These are phyloP conservation scores for Lasiurus cinereus DNA, from an alignment of 2,113 vertebrate genomes.

Conservation along the genomic window DNA sequence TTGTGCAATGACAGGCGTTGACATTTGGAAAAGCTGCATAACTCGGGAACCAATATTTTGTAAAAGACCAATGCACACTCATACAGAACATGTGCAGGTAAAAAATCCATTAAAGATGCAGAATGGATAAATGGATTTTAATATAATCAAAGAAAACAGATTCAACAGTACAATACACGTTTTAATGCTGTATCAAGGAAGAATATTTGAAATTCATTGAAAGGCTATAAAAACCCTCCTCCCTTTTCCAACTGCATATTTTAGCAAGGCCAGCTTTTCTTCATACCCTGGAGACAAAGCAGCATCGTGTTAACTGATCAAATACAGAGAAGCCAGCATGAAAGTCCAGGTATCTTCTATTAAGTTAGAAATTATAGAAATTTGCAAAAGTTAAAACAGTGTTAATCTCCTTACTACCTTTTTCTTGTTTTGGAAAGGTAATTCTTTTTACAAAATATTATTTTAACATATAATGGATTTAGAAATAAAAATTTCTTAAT, in stretches of 20 bases:
- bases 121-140: neutral
- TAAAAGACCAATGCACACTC: neutral
- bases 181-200: neutral
- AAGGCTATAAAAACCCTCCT: neutral
- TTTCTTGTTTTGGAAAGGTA: neutral
- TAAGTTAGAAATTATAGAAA: conserved; percentile 5
- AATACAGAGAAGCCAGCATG: neutral
- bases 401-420: neutral
- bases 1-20: neutral
- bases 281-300: neutral
- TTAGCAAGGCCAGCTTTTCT: neutral
- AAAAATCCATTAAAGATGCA: neutral
- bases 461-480: neutral
- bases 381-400: neutral
- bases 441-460: neutral
- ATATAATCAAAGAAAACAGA: conserved; percentile 17
- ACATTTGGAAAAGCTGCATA: neutral
- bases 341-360: neutral
- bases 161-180: neutral
- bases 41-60: neutral
- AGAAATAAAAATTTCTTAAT: conserved; percentile 20
- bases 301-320: neutral
- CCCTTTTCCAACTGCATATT: neutral
- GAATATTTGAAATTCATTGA: neutral
- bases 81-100: neutral